Evolutionary conservation across 2,113 vertebrate species (phyloP).

Genomic region (Onychostruthus taczanowskii): DNA sequence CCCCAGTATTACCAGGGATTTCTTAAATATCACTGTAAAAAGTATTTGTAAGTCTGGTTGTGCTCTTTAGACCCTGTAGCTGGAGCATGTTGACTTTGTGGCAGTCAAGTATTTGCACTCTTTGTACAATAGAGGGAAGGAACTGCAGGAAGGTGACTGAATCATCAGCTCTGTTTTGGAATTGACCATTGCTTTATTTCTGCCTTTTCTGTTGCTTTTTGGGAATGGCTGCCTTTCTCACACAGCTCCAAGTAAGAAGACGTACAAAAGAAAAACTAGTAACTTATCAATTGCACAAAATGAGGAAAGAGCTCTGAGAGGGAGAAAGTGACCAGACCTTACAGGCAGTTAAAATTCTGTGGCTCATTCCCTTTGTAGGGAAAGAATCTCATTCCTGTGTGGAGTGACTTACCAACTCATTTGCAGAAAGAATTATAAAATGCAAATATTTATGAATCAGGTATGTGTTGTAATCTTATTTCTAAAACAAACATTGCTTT

Average conservation of each 20-base stretch:
- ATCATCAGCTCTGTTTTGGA: neutral
- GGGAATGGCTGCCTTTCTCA: neutral
- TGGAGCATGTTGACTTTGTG: neutral
- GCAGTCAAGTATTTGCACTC: neutral
- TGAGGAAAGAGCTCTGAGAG: neutral
- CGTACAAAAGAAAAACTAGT: neutral
- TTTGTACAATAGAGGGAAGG: neutral
- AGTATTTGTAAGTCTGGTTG: neutral
- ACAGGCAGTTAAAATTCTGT: slow-evolving; percentile 52
- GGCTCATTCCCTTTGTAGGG: neutral
- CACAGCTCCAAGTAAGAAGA: neutral
- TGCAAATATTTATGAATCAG: slow-evolving; percentile 70
- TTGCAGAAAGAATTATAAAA: slow-evolving; percentile 69
- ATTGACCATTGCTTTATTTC: neutral
- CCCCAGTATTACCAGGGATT: neutral
- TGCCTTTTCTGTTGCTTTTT: neutral
- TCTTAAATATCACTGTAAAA: neutral
- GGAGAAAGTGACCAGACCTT: slow-evolving; percentile 22
- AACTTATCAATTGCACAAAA: neutral
- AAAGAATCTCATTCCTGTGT: neutral
- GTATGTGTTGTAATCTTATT: slow-evolving; percentile 58
- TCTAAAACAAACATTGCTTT: slow-evolving; percentile 59
- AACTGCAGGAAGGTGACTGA: neutral
- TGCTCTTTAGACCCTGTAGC: neutral
- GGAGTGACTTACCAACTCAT: slow-evolving; percentile 41